phyloP scores from a whole-genome alignment of 2,888 invertebrate species.

The Dione juno region DNA sequence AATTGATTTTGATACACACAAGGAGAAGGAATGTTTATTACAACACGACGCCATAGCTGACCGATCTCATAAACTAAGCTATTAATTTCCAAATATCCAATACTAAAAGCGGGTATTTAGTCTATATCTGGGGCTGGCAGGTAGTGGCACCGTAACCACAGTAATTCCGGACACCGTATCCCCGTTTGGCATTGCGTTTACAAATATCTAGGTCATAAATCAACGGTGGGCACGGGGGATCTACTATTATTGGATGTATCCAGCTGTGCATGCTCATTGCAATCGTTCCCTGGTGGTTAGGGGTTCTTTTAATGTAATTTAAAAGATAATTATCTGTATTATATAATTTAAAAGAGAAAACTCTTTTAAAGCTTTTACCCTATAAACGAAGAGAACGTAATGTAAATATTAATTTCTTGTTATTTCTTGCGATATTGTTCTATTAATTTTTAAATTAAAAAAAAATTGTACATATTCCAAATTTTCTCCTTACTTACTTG shows the following conservation, averaged over 20 bases:
- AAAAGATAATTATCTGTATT: conserved; percentile 20
- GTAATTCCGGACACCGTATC: conserved; percentile 15
- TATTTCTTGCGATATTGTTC: no score
- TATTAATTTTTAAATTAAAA: no score
- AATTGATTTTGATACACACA: not conserved
- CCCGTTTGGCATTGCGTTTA: conserved; percentile 40
- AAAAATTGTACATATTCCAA: no score
- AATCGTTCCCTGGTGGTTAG: conserved; percentile 43
- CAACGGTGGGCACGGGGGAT: conserved; percentile 48
- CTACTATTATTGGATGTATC: conserved; percentile 52
- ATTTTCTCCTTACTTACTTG: no score
- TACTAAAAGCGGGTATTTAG: conserved; percentile 13
- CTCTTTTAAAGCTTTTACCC: no score
- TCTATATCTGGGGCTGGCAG: conserved; percentile 13
- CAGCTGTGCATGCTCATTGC: conserved; percentile 50
- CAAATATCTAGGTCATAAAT: conserved; percentile 51
- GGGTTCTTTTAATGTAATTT: conserved; percentile 29
- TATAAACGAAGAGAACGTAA: no score
- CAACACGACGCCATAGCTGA: not conserved
- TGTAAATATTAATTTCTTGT: no score
- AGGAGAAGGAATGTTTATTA: conserved; percentile 9
- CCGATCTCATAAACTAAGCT: not conserved
- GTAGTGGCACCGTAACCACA: conserved; percentile 32
- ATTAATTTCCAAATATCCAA: conserved; percentile 12
- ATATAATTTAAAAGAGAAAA: no score